Evolutionary conservation across 2,888 invertebrate species (phyloP), one percentile per base, ranked within the genome.

Genomic region (Metalampra italica): DNA sequence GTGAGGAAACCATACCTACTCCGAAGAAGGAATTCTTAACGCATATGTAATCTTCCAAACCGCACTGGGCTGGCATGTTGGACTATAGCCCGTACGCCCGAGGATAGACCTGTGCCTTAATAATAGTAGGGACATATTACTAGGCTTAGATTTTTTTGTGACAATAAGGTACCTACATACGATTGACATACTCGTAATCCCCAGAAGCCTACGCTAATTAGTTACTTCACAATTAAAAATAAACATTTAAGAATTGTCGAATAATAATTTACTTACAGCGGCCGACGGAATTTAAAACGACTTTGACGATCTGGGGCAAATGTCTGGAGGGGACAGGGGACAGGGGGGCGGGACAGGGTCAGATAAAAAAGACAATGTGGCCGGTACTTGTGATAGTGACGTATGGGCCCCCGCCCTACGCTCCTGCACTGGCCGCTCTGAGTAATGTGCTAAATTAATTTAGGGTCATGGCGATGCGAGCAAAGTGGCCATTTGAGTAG

Each of bases 361-460:
- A 62, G 56, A 64, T 60, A 66, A 68, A 66, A 61, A 66, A 67
- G 57, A 63, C 56, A 62, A 60, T 59, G 57, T 50, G 62, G 60
- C 57, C 53, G 54, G 52, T 59, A 51, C 56, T 59, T 54, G 60
- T 68, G 68, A 62, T 65, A 62, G 69, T 72, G 71, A 73, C 70
- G 66, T 64, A 69, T 71, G 64, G 48, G 58, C 57, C 55, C 58
- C 55, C 52, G 57, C 56, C 64, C 56, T 59, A 56, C 52, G 45
- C 50, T 54, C 32, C 50, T 45, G 54, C 60, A 55, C 58, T 58
- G 57, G 39, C 39, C 58, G 51, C 65, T 55, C 60, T 68, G 66
- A 69, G 66, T 64, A 64, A 70, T 70, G 60, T 53, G 55, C 59
- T 56, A 63, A 71, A 72, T 71, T 71, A 71, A 70, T 70, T 68